These are phyloP conservation scores for Drosophila hydei DNA, from an alignment of 1,140 invertebrate species.

Conservation along the genomic window DNA sequence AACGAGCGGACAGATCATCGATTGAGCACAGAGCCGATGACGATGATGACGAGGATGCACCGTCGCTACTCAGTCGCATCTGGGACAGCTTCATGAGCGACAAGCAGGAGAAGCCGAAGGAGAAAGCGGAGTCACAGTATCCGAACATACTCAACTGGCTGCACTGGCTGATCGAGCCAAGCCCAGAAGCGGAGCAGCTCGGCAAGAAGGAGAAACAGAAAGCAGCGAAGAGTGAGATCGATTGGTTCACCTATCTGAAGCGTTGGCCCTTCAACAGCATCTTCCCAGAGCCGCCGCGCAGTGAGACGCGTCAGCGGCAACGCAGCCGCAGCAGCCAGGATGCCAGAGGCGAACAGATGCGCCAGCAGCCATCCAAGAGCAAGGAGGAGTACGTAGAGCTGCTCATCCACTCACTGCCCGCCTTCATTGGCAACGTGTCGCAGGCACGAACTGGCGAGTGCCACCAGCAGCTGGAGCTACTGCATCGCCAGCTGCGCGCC, in stretches of 20 bases:
- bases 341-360: conserved; percentile 73
- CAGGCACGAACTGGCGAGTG: conserved; percentile 87
- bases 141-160: conserved; percentile 83
- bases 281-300: conserved; percentile 48
- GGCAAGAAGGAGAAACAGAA: conserved; percentile 29
- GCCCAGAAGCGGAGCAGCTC: neutral
- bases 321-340: conserved; percentile 43
- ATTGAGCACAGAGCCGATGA: conserved; percentile 25
- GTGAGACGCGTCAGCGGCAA: conserved; percentile 2
- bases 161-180: conserved; percentile 60
- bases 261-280: conserved; percentile 74
- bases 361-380: conserved; percentile 38
- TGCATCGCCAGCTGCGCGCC: conserved; percentile 87
- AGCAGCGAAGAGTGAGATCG: conserved; percentile 13
- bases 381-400: conserved; percentile 85
- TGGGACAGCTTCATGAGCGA: conserved; percentile 20
- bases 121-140: conserved; percentile 23
- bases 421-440: conserved; percentile 88
- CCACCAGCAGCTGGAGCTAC: conserved; percentile 88
- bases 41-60: neutral
- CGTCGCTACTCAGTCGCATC: conserved; percentile 21
- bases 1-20: conserved; percentile 1
- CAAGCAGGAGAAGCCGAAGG: conserved; percentile 1
- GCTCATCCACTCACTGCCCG: conserved; percentile 86
- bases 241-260: conserved; percentile 60